Percentiles rank a stretch among this genome's conserved stretches.
Conservation (phyloP, 2,797 vertebrate genomes). For the Oophaga sylvatica region DNA sequence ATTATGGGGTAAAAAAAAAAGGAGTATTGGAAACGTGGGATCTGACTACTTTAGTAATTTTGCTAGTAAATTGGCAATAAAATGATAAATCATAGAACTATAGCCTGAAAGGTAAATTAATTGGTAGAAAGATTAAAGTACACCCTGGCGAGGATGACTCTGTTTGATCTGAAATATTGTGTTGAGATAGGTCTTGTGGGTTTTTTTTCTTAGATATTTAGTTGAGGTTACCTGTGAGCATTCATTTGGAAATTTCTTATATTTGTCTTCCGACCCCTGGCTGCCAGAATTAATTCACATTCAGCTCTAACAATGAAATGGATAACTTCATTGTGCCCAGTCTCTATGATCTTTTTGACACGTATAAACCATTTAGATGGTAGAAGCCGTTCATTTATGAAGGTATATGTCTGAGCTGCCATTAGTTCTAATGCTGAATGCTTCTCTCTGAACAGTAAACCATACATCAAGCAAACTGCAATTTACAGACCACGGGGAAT, state of each 20-base stretch:
- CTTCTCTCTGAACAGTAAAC: slow-evolving; percentile 11
- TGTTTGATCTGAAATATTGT: background rate
- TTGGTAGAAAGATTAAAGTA: too few species aligned
- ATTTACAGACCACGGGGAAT: slow-evolving; percentile 12
- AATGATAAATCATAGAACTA: background rate
- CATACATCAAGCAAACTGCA: slow-evolving; percentile 17
- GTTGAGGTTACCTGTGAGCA: background rate
- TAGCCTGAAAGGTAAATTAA: too few species aligned
- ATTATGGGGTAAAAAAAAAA: too few species aligned
- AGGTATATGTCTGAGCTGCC: slow-evolving; percentile 2
- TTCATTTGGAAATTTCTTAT: background rate
- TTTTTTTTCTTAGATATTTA: too few species aligned
- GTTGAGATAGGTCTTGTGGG: background rate
- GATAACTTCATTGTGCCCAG: background rate
- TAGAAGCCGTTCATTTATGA: slow-evolving; percentile 3
- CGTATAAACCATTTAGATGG: background rate
- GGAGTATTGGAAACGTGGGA: too few species aligned
- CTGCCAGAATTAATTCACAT: slow-evolving; percentile 6
- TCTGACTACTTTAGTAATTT: too few species aligned
- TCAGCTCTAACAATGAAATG: background rate
- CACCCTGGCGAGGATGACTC: background rate
- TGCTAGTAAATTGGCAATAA: background rate
- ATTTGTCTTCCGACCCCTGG: slow-evolving; percentile 1
- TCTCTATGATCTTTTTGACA: slow-evolving; percentile 22
- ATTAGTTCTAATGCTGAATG: slow-evolving; percentile 2